phyloP scores from a whole-genome alignment of 2,888 invertebrate species.

The Spilosoma lubricipeda region DNA sequence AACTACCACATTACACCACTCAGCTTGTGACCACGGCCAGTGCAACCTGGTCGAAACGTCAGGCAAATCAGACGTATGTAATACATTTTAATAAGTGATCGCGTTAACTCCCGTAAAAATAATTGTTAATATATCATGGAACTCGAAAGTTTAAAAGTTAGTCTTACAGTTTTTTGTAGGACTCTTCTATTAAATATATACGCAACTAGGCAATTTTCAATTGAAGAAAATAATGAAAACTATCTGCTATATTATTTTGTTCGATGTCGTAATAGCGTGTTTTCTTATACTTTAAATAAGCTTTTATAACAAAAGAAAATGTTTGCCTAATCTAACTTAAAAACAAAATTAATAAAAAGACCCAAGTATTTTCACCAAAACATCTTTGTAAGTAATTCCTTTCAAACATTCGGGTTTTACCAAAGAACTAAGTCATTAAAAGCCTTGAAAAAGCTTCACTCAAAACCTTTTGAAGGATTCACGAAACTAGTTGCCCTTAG shows the following conservation, averaged over 20 bases:
- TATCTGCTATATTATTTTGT: background rate
- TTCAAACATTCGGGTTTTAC: slow-evolving; percentile 5
- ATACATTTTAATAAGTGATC: too few relatives aligned
- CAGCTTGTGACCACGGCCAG: too few relatives aligned
- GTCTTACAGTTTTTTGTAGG: background rate
- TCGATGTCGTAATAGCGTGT: background rate
- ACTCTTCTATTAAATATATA: background rate
- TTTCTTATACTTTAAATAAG: background rate
- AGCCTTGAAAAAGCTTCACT: slow-evolving; percentile 19
- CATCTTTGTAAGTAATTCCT: slow-evolving; percentile 3
- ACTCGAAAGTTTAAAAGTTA: too few relatives aligned
- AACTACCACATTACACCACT: too few relatives aligned
- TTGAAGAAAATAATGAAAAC: background rate
- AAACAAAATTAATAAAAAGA: background rate
- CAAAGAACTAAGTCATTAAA: slow-evolving; percentile 16
- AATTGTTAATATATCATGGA: too few relatives aligned
- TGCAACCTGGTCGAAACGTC: too few relatives aligned
- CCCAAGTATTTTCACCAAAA: background rate
- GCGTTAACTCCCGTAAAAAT: too few relatives aligned
- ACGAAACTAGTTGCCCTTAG: slow-evolving; percentile 47
- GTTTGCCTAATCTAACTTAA: background rate
- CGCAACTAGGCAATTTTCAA: background rate
- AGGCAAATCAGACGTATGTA: too few relatives aligned
- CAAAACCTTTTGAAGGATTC: slow-evolving; percentile 35
- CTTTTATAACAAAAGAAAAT: background rate